Conservation (phyloP, 2,797 vertebrate species). For the Halcyon leucocephala region DNA sequence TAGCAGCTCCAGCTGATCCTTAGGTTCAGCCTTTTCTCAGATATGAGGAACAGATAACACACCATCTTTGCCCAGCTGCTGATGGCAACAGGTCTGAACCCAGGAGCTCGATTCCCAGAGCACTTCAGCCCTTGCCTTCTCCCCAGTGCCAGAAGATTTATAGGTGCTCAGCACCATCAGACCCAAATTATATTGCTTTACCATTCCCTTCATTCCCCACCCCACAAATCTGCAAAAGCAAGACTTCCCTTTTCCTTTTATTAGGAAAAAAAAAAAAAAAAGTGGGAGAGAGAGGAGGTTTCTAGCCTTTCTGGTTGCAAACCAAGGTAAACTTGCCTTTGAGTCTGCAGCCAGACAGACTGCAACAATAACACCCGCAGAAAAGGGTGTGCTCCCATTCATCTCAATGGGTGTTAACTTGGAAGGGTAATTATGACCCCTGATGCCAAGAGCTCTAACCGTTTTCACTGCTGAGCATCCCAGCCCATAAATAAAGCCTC, state of each 20-base stretch:
- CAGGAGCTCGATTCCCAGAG: neutral
- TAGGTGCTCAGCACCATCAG: neutral
- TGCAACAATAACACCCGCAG: constrained; percentile 48
- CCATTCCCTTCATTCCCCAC: neutral
- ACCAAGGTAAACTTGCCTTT: constrained; percentile 47
- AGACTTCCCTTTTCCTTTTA: neutral
- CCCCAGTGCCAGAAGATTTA: neutral
- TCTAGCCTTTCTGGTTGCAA: constrained; percentile 52
- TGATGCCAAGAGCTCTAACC: constrained; percentile 49
- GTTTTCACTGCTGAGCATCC: constrained; percentile 38
- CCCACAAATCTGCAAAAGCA: neutral
- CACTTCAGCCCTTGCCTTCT: neutral
- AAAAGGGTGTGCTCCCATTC: constrained; percentile 68
- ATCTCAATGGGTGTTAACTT: constrained; percentile 62
- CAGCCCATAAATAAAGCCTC: constrained; percentile 56
- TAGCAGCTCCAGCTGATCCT: neutral
- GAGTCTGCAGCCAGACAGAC: constrained; percentile 51
- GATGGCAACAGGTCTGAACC: neutral
- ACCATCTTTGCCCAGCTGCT: fast-evolving
- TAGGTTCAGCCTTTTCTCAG: neutral
- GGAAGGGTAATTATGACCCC: constrained; percentile 52
- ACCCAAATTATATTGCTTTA: neutral
- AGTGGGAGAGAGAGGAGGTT: neutral
- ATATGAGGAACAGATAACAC: neutral
- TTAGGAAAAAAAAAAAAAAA: neutral